These are phyloP conservation scores for Mixornis gularis DNA, from an alignment of 2,113 vertebrate species.

Conservation along the genomic window DNA sequence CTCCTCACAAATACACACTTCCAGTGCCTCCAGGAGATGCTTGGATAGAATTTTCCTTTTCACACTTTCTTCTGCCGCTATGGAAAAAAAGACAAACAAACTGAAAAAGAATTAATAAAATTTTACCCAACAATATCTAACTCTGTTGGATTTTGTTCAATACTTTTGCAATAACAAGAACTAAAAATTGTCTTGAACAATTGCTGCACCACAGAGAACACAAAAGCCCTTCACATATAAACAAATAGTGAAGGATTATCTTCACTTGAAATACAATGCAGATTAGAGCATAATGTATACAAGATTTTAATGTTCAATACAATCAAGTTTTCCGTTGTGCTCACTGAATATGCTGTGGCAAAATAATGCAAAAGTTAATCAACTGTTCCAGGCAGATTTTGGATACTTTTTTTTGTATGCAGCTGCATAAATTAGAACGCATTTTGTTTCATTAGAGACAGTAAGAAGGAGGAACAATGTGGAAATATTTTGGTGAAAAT, in stretches of 20 bases:
- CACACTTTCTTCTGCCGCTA: not conserved
- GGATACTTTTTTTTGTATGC: not conserved
- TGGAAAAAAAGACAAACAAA: not conserved
- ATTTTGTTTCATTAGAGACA: not conserved
- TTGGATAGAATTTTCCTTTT: slow-evolving; percentile 6
- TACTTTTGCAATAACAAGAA: not conserved
- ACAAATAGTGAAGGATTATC: not conserved
- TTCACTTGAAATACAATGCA: not conserved
- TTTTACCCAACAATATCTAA: not conserved
- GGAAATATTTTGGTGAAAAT: not conserved
- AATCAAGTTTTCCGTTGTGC: not conserved
- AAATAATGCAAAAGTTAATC: slow-evolving; percentile 5
- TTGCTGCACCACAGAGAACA: not conserved
- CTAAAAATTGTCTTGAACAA: not conserved
- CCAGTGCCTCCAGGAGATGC: not conserved
- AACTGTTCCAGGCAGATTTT: not conserved
- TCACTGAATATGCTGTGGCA: not conserved
- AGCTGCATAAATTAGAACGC: not conserved
- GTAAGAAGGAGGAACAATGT: not conserved
- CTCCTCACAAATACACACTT: not conserved
- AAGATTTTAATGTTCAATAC: not conserved
- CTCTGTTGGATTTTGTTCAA: not conserved
- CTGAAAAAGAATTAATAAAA: not conserved
- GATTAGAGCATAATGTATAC: not conserved
- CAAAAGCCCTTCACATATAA: not conserved